These are phyloP conservation scores for Sceloporus undulatus DNA, from an alignment of 2,113 vertebrate genomes.

Conservation along the genomic window DNA sequence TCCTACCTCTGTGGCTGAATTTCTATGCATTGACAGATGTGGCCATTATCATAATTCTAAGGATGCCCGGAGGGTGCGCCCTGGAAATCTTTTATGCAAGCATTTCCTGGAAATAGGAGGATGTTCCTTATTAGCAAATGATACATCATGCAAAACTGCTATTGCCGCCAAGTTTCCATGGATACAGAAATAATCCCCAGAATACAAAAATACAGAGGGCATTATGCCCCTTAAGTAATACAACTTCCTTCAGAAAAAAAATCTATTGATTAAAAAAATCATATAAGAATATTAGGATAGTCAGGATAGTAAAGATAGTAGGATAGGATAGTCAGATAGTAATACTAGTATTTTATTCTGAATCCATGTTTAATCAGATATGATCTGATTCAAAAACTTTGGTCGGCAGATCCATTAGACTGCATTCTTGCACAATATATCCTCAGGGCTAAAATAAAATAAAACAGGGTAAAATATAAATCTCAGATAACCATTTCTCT, in stretches of 20 bases:
- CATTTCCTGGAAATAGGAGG: slow-evolving; percentile 9
- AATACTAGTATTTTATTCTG: not conserved
- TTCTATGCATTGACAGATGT: not conserved
- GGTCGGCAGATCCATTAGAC: not conserved
- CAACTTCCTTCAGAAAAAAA: too few relatives aligned
- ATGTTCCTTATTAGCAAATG: not conserved
- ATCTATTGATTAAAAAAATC: not conserved
- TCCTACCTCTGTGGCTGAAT: not conserved
- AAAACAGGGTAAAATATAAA: not conserved
- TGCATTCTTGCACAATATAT: not conserved
- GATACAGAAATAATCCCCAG: slow-evolving; percentile 7
- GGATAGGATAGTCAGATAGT: not conserved
- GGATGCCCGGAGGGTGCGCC: not conserved
- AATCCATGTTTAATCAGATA: not conserved
- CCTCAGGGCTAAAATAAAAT: not conserved
- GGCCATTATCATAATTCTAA: not conserved
- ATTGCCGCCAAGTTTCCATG: slow-evolving; percentile 20
- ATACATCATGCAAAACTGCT: not conserved
- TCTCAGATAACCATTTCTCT: not conserved
- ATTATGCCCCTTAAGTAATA: not conserved
- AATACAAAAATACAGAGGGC: not conserved
- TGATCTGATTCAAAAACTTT: not conserved
- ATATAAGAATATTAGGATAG: not conserved
- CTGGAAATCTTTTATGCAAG: not conserved
- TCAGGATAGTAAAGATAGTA: not conserved